Evolutionary conservation across 2,888 invertebrate genomes (phyloP).

Genomic region (Drosophila rubida): DNA sequence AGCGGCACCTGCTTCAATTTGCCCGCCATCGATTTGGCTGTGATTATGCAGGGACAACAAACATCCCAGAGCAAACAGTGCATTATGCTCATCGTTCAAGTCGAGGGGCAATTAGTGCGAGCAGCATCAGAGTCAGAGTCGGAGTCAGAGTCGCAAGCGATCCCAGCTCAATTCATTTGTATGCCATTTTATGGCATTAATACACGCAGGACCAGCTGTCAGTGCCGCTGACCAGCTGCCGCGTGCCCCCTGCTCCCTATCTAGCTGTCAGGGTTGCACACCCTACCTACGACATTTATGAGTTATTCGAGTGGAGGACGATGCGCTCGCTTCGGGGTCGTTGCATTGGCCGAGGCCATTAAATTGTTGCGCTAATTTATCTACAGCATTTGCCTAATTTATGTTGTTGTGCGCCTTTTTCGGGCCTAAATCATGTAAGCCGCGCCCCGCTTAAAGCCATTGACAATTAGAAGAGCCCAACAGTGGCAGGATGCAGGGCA

Average conservation of each 20-base stretch:
- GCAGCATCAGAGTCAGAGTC: too few relatives aligned
- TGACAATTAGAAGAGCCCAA: constrained; percentile 39
- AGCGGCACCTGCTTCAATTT: constrained; percentile 57
- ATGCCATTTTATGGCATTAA: constrained; percentile 59
- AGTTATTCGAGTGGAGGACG: constrained; percentile 76
- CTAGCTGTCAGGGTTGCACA: background rate
- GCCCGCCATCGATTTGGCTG: constrained; percentile 58
- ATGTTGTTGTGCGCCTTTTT: constrained; percentile 55
- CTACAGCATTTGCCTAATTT: constrained; percentile 77
- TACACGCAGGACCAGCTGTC: constrained; percentile 74
- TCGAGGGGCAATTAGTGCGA: constrained; percentile 70
- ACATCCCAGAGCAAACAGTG: constrained; percentile 59
- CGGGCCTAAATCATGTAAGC: constrained; percentile 67
- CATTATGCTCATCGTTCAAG: constrained; percentile 63
- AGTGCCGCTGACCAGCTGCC: constrained; percentile 48
- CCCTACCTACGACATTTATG: constrained; percentile 70
- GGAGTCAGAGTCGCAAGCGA: too few relatives aligned
- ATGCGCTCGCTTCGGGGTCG: constrained; percentile 23
- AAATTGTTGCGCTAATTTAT: constrained; percentile 78
- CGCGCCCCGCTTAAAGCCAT: constrained; percentile 44
- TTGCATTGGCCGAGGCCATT: constrained; percentile 40
- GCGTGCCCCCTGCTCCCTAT: constrained; percentile 14
- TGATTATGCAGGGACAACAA: constrained; percentile 64
- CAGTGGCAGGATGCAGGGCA: background rate
- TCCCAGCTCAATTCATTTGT: constrained; percentile 43